phyloP scores from a whole-genome alignment of 2,888 invertebrate genomes.

The Ecliptopera silaceata region DNA sequence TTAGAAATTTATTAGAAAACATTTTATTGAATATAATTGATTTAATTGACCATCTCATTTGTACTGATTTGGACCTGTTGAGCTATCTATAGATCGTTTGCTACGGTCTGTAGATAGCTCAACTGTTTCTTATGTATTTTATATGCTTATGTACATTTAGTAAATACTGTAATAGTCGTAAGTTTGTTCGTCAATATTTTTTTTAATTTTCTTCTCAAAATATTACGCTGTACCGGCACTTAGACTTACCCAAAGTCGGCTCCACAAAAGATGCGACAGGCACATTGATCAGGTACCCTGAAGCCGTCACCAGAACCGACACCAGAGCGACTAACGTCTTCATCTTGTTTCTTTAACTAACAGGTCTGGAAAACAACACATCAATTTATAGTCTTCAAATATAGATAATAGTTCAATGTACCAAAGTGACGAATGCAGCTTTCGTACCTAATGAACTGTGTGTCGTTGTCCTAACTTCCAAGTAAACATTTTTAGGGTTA shows the following conservation, averaged over 20 bases:
- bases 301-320: constrained; percentile 40
- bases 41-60: too few relatives aligned
- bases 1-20: too few relatives aligned
- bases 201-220: too few relatives aligned
- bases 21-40: too few relatives aligned
- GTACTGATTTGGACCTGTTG: too few relatives aligned
- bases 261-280: constrained; percentile 46
- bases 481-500: constrained; percentile 5
- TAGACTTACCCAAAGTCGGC: constrained; percentile 35
- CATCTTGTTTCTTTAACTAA: constrained; percentile 51
- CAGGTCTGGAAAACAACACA: constrained; percentile 13
- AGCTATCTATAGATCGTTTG: too few relatives aligned
- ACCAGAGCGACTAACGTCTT: constrained; percentile 56
- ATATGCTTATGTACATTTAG: too few relatives aligned
- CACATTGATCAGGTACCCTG: constrained; percentile 65
- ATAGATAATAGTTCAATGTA: constrained; percentile 64
- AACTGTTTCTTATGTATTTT: too few relatives aligned
- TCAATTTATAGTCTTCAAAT: constrained; percentile 45
- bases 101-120: too few relatives aligned
- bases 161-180: too few relatives aligned
- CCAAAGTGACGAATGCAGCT: constrained; percentile 39
- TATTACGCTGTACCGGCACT: too few relatives aligned
- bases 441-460: constrained; percentile 5
- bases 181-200: too few relatives aligned
- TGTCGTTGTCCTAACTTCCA: constrained; percentile 15